These are phyloP conservation scores for Neodiprion lecontei DNA, from an alignment of 1,140 invertebrate genomes.

Conservation along the genomic window DNA sequence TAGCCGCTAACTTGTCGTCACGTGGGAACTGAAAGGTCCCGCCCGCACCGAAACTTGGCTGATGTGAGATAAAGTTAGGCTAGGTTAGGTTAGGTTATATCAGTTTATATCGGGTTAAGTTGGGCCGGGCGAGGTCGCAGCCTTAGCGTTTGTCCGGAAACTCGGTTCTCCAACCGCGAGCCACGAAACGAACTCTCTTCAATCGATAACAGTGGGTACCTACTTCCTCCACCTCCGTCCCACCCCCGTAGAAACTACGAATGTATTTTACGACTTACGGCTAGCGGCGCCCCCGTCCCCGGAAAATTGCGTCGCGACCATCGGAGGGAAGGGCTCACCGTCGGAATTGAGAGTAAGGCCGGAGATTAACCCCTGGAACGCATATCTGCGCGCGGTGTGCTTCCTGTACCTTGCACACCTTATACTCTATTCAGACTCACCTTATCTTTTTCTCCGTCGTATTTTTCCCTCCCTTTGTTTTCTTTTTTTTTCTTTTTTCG, in stretches of 20 bases:
- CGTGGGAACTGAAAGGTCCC: constrained; percentile 6
- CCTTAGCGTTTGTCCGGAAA: not conserved
- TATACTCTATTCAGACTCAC: not conserved
- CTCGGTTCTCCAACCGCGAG: constrained; percentile 1
- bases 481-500: not conserved
- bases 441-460: not conserved
- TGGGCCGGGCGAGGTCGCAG: not conserved
- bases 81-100: not conserved
- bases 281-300: not conserved
- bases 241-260: not conserved
- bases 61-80: constrained; percentile 2
- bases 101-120: not conserved
- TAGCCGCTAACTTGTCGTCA: not conserved
- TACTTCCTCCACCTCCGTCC: not conserved
- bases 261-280: constrained; percentile 2
- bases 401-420: not conserved
- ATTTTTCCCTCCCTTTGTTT: not conserved
- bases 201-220: not conserved
- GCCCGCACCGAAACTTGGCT: not conserved
- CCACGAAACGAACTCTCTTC: not conserved
- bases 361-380: not conserved
- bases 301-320: not conserved
- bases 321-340: not conserved
- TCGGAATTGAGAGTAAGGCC: not conserved
- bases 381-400: not conserved